Conservation (phyloP, 1,140 invertebrate species). For the Lineus longissimus region DNA sequence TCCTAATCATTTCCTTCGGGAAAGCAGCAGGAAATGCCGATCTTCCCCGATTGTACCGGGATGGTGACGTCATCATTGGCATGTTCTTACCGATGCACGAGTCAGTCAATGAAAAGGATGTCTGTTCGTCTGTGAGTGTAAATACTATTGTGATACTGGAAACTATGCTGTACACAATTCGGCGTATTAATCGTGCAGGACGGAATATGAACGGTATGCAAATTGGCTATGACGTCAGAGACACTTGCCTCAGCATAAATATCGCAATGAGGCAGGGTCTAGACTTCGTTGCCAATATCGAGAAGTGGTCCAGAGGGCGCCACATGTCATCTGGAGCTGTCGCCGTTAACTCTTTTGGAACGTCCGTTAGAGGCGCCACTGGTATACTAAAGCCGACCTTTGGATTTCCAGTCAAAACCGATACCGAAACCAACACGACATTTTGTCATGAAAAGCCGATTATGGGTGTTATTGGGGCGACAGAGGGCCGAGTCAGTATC, state of each 20-base stretch:
- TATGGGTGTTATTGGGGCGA: neutral
- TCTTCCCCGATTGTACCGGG: neutral
- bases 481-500: neutral
- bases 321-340: neutral
- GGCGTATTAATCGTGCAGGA: neutral
- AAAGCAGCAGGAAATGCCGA: neutral
- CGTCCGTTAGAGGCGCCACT: neutral
- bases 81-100: neutral
- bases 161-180: neutral
- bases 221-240: neutral
- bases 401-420: neutral
- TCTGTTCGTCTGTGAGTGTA: neutral
- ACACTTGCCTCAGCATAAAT: neutral
- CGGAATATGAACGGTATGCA: too few relatives aligned
- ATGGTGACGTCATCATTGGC: neutral
- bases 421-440: neutral
- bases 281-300: neutral
- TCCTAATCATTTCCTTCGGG: neutral
- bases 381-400: too few relatives aligned
- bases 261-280: neutral
- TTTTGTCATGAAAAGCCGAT: neutral
- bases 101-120: neutral
- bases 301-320: neutral
- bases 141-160: neutral
- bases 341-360: neutral